phyloP scores from a whole-genome alignment of 2,113 vertebrate genomes.

The Macroglossus sobrinus region DNA sequence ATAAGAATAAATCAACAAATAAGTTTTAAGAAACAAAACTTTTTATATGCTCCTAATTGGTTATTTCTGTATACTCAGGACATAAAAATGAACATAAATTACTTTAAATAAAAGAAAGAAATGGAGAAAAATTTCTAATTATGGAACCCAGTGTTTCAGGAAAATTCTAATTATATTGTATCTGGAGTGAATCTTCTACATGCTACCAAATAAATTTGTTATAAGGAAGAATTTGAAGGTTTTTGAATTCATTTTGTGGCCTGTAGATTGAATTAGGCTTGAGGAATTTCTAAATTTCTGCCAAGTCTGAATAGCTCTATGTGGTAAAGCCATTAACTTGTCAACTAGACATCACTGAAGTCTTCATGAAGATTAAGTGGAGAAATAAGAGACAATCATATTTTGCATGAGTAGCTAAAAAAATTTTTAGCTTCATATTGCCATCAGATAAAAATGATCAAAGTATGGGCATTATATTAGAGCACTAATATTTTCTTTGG shows the following conservation, averaged over 20 bases:
- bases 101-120: background rate
- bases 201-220: slow-evolving; percentile 14
- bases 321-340: background rate
- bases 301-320: slow-evolving; percentile 33
- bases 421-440: background rate
- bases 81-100: background rate
- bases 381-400: background rate
- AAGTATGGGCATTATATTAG: background rate
- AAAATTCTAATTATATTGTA: background rate
- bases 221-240: background rate
- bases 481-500: background rate
- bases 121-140: background rate
- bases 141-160: background rate
- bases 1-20: background rate
- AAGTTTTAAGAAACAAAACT: background rate
- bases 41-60: background rate
- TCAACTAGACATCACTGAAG: slow-evolving; percentile 11
- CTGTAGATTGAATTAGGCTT: background rate
- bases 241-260: background rate
- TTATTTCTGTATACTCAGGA: background rate
- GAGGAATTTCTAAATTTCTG: slow-evolving; percentile 50
- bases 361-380: background rate
- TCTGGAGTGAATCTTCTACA: background rate
- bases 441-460: background rate
- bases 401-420: background rate